These are phyloP conservation scores for Trichopria drosophilae DNA, from an alignment of 2,888 invertebrate genomes.

Conservation along the genomic window DNA sequence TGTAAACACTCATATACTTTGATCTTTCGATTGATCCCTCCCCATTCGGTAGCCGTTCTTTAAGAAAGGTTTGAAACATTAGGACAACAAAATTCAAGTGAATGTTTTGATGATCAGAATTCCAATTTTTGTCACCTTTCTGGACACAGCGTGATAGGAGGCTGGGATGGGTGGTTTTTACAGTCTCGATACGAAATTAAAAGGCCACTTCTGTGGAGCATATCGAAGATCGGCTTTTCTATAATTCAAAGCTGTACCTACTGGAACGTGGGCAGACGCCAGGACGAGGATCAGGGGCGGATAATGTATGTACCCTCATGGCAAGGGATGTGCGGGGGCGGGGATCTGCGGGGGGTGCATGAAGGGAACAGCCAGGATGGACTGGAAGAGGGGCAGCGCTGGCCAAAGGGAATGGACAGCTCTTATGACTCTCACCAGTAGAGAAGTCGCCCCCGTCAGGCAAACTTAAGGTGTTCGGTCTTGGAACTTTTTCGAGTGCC, in stretches of 20 bases:
- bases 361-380: slow-evolving; percentile 37
- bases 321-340: slow-evolving; percentile 24
- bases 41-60: too few species aligned
- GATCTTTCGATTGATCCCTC: too few species aligned
- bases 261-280: slow-evolving; percentile 39
- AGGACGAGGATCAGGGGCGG: slow-evolving; percentile 46
- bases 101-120: too few species aligned
- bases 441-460: slow-evolving; percentile 53
- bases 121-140: too few species aligned
- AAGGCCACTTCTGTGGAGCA: slow-evolving; percentile 38
- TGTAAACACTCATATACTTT: too few species aligned
- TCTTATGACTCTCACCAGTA: slow-evolving; percentile 49
- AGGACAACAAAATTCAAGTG: too few species aligned
- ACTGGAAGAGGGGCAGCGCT: slow-evolving; percentile 43
- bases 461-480: slow-evolving; percentile 42
- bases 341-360: slow-evolving; percentile 36
- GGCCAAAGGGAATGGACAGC: slow-evolving; percentile 40
- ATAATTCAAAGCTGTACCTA: slow-evolving; percentile 51
- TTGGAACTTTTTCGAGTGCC: too few species aligned
- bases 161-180: slow-evolving; percentile 30
- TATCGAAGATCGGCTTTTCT: slow-evolving; percentile 44
- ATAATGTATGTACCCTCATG: slow-evolving; percentile 57
- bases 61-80: too few species aligned
- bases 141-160: too few species aligned
- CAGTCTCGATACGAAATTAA: slow-evolving; percentile 44